Conservation (phyloP, 2,888 invertebrate genomes). For the Frankliniella fusca region DNA sequence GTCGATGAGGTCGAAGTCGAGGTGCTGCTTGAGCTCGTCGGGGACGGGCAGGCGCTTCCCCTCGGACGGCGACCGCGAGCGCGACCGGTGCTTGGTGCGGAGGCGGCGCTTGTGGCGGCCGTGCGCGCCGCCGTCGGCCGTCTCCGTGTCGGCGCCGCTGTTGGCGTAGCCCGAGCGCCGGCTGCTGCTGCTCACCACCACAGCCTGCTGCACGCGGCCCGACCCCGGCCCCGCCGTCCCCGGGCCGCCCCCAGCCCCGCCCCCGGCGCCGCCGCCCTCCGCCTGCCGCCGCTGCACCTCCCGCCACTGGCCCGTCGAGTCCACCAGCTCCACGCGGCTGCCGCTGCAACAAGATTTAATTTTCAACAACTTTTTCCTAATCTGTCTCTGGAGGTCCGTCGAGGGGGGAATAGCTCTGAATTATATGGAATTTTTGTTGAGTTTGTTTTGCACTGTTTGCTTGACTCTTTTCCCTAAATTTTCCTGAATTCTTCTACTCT, state of each 20-base stretch:
- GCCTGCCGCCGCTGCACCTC: constrained; percentile 77
- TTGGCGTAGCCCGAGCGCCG: constrained; percentile 46
- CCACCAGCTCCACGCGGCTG: constrained; percentile 61
- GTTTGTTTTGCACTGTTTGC: too few species aligned
- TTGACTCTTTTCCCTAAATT: too few species aligned
- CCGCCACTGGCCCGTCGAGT: constrained; percentile 84
- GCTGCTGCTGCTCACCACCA: constrained; percentile 60
- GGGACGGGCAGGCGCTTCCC: constrained; percentile 67
- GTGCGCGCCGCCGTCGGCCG: constrained; percentile 40
- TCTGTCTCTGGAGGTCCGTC: not conserved
- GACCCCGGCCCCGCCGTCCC: not conserved
- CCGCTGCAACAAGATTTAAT: not conserved
- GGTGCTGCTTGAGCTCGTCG: constrained; percentile 74
- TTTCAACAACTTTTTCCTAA: not conserved
- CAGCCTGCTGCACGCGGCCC: constrained; percentile 61
- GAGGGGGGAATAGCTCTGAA: too few species aligned
- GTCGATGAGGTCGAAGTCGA: constrained; percentile 83
- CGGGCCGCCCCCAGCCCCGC: not conserved
- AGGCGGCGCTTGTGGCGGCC: constrained; percentile 29
- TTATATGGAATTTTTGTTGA: too few species aligned
- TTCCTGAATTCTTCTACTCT: too few species aligned
- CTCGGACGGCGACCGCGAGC: constrained; percentile 64
- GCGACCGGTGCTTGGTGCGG: constrained; percentile 41
- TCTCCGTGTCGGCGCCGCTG: constrained; percentile 50
- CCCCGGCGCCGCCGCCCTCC: constrained; percentile 49